Percentiles rank a stretch among this genome's conserved stretches.
Evolutionary conservation across 2,888 invertebrate species (phyloP).

Genomic region (Dinocampus coccinellae): DNA sequence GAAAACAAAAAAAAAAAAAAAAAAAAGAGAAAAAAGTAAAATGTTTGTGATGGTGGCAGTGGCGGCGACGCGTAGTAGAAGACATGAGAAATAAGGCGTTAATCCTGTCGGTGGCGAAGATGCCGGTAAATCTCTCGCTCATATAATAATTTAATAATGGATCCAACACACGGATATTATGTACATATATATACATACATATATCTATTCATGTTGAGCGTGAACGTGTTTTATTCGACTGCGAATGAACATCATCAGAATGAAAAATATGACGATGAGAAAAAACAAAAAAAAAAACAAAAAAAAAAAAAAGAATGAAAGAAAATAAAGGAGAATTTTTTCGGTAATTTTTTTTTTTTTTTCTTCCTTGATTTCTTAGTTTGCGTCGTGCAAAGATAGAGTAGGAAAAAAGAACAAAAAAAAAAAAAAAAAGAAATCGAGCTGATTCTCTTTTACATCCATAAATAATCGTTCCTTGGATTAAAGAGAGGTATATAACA

Average conservation of each 20-base stretch:
- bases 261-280: slow-evolving; percentile 30
- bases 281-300: background rate
- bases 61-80: background rate
- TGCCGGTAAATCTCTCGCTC: slow-evolving; percentile 59
- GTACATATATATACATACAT: background rate
- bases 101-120: slow-evolving; percentile 54
- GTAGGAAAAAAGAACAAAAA: background rate
- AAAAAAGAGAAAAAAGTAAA: background rate
- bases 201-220: background rate
- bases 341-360: too few species aligned
- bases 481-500: slow-evolving; percentile 53
- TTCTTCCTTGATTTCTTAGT: background rate
- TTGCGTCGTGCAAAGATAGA: too few species aligned
- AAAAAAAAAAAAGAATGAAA: background rate
- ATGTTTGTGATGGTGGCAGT: background rate
- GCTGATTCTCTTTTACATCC: slow-evolving; percentile 51
- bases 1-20: slow-evolving; percentile 7
- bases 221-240: background rate
- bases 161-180: slow-evolving; percentile 41
- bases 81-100: slow-evolving; percentile 22
- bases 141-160: slow-evolving; percentile 64
- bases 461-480: slow-evolving; percentile 63
- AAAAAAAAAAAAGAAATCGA: background rate
- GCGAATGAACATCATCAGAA: background rate
- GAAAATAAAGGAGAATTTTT: too few species aligned